These are phyloP conservation scores for Penaeus indicus DNA, from an alignment of 1,140 invertebrate species.

Conservation along the genomic window DNA sequence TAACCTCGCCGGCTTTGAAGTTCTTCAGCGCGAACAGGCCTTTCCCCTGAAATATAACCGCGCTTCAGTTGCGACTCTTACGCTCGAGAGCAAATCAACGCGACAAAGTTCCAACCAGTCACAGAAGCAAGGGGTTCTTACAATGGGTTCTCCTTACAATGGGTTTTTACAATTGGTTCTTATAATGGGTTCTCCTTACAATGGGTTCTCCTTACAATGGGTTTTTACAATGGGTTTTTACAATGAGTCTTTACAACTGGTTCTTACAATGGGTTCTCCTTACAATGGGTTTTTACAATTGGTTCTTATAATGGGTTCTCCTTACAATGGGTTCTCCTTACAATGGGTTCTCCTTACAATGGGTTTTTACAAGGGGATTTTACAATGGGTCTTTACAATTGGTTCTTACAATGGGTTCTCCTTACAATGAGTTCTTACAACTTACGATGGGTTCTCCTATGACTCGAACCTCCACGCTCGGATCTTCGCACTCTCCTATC, in stretches of 20 bases:
- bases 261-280: too few species aligned
- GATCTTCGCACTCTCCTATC: conserved; percentile 33
- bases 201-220: conserved; percentile 56
- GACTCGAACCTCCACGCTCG: conserved; percentile 59
- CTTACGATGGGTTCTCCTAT: conserved; percentile 62
- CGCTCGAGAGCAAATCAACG: too few species aligned
- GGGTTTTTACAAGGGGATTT: too few species aligned
- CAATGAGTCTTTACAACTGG: too few species aligned
- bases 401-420: conserved; percentile 56
- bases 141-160: too few species aligned
- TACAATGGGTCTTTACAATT: too few species aligned
- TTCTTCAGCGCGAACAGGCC: conserved; percentile 83
- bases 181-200: conserved; percentile 60
- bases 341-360: too few species aligned
- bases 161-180: too few species aligned
- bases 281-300: too few species aligned
- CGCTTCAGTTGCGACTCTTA: not conserved
- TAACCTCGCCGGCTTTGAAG: conserved; percentile 82
- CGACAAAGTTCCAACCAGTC: not conserved
- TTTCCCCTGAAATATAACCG: conserved; percentile 79
- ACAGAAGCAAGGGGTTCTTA: conserved; percentile 22
- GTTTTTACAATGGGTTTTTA: too few species aligned
- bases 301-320: too few species aligned
- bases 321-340: too few species aligned
- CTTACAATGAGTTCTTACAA: not conserved